Evolutionary conservation across 1,140 invertebrate species (phyloP), one percentile per base, ranked within the genome.

Genomic region (Cryptotermes secundus): DNA sequence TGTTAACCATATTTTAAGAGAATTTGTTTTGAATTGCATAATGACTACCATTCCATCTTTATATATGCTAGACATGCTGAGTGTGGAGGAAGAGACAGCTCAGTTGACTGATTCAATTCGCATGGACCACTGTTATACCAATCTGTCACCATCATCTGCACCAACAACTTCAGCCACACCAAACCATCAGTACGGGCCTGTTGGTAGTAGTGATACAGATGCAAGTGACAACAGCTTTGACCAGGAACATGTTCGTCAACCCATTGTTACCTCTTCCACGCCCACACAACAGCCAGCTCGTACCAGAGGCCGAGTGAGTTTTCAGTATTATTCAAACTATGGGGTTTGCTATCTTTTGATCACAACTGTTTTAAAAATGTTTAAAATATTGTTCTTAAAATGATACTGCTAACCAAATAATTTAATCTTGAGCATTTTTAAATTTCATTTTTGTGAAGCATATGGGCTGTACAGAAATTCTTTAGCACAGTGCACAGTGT

Each of bases 81-180:
- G 89, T 34, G 88, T 90, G 10, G 90, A 91, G 80, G 90, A 91
- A 84, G 87, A 89, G 83, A 89, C 90, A 59, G 34, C 79, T 2
- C 84, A 59, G 1, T 4, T 84, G 19, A 84, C 79, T 42, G 88
- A 90, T 82, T 88, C 87, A 72, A 89, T 91, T 85, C 89, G 89
- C 59, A 87, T 90, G 85, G 91, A 90, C 86, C 91, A 91, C 81
- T 91, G 90, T 86, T 91, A 91, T 45, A 92, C 90, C 7, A 91
- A 86, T 85, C 88, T 88, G 38, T 85, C 88, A 59, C 89, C 89
- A 22, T 87, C 89, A 12, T 86, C 87, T 72, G 80, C 84, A 35
- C 84, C 83, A 35, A 31, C 59, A 31, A 31, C 59, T 72, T 72
- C 59, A 31, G n/a, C 59, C n/a, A 14, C 88, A 90, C 88, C 88